Evolutionary conservation across 1,140 invertebrate species (phyloP), one percentile per base, ranked within the genome.

Genomic region (Periplaneta americana): DNA sequence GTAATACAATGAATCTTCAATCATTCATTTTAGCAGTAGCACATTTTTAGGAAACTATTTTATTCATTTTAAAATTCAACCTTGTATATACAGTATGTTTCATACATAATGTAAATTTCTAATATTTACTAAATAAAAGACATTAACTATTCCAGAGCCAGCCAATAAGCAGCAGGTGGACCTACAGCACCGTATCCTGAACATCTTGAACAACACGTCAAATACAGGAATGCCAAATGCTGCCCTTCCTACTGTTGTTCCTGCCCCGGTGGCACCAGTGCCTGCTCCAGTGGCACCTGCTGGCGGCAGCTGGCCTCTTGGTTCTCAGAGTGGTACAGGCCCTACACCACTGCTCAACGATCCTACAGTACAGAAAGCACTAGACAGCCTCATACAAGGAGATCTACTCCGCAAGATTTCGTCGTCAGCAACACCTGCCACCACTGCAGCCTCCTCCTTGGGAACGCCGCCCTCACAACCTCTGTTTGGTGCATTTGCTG

Each of bases 141-240:
- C n/a, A n/a, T n/a, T n/a, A n/a, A n/a, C 18, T 33, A 18, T 35
- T 17, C 2, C 76, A 78, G 76, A 78, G 5, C 75, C 75, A n/a
- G 35, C 75, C 22, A 34, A 28, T 18, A 81, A 77, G 33, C 89
- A 93, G 79, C 92, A 95, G 85, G 92, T 91, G 0, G 95, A 97
- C 86, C 86, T 97, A 9, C 95, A 97, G 84, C 95, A 94, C 84
- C 92, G 95, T 83, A 97, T 98, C 81, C 88, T 97, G 36, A 96
- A 92, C 87, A 96, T 97, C 78, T 86, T 97, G 82, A 96, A 95
- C 83, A 96, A 95, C 83, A 31, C 82, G 83, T 66, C 81, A 82
- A n/a, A 39, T 74, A 18, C 74, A 77, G 36, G 35, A 81, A 75
- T 37, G 66, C 75, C 83, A 79, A 80, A 83, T 39, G 79, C 74